A percentile compares a stretch with the other conserved stretches of the same genome.
Evolutionary conservation across 2,888 invertebrate species (phyloP).

Genomic region (Conomelus anceps): DNA sequence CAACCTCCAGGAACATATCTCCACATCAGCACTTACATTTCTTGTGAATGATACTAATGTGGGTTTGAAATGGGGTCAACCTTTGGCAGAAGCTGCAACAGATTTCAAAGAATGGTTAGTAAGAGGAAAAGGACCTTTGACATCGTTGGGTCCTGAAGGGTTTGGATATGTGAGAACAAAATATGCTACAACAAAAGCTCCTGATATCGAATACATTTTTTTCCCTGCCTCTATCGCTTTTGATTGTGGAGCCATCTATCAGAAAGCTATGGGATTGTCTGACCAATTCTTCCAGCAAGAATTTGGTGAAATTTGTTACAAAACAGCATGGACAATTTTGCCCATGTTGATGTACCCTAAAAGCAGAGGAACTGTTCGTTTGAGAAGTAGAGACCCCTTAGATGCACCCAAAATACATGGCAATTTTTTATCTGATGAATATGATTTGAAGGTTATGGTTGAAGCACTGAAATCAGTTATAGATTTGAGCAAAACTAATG

Average conservation of each 20-base stretch:
- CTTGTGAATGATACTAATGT: conserved; percentile 32
- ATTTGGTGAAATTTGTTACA: conserved; percentile 34
- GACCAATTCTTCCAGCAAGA: conserved; percentile 37
- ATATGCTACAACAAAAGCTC: conserved; percentile 38
- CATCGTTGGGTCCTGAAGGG: conserved; percentile 44
- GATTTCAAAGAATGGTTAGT: conserved; percentile 16
- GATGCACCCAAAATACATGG: conserved; percentile 31
- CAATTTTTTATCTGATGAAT: conserved; percentile 30
- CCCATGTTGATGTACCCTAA: conserved; percentile 35
- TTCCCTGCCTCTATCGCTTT: conserved; percentile 32
- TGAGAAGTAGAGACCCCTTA: conserved; percentile 31
- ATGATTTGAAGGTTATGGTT: conserved; percentile 31
- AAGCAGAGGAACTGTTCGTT: conserved; percentile 32
- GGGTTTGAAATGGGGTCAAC: conserved; percentile 4
- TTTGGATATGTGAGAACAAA: conserved; percentile 43
- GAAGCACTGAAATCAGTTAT: conserved; percentile 34
- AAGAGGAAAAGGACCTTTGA: conserved; percentile 37
- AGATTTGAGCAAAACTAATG: conserved; percentile 33
- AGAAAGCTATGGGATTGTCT: conserved; percentile 33
- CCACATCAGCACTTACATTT: conserved; percentile 34
- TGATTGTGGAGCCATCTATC: conserved; percentile 32
- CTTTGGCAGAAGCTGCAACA: neutral
- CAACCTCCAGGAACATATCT: conserved; percentile 54
- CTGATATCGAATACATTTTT: conserved; percentile 38
- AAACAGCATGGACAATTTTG: conserved; percentile 36